Evolutionary conservation across 1,140 invertebrate species (phyloP).

Genomic region (Drosophila tristis): DNA sequence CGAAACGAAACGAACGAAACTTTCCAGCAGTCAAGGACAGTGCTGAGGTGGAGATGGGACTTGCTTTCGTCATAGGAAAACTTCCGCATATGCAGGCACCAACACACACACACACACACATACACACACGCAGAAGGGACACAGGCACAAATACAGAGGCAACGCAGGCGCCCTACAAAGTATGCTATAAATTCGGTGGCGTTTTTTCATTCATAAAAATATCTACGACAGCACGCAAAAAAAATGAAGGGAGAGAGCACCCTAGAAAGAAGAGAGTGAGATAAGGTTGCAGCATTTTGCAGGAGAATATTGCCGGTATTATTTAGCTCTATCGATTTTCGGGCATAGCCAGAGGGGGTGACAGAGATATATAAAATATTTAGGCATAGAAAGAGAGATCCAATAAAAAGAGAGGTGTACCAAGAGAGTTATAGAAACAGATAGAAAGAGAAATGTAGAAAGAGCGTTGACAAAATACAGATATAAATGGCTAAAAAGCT

Average conservation of each 20-base stretch:
- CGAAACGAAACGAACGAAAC: conserved; percentile 8
- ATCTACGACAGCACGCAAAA: conserved; percentile 55
- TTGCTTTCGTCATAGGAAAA: conserved; percentile 71
- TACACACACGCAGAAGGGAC: conserved; percentile 8
- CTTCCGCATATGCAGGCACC: conserved; percentile 32
- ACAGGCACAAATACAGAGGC: conserved; percentile 4
- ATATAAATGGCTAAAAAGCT: neutral
- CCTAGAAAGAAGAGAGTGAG: neutral
- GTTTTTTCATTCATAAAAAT: conserved; percentile 60
- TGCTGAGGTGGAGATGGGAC: neutral
- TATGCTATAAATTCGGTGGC: conserved; percentile 64
- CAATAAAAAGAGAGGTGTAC: neutral
- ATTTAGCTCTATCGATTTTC: conserved; percentile 83
- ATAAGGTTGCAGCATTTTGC: neutral
- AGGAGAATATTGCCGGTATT: conserved; percentile 50
- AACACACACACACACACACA: conserved; percentile 8
- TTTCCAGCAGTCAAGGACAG: conserved; percentile 68
- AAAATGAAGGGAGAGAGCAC: neutral
- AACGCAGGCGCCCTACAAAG: conserved; percentile 72
- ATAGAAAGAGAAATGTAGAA: too few species aligned
- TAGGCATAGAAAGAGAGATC: neutral
- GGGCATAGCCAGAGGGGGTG: conserved; percentile 7
- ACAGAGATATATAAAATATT: neutral
- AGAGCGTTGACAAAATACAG: too few species aligned
- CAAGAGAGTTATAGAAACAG: neutral